phyloP scores from a whole-genome alignment of 2,797 vertebrate species.

The Distichodus sexfasciatus region DNA sequence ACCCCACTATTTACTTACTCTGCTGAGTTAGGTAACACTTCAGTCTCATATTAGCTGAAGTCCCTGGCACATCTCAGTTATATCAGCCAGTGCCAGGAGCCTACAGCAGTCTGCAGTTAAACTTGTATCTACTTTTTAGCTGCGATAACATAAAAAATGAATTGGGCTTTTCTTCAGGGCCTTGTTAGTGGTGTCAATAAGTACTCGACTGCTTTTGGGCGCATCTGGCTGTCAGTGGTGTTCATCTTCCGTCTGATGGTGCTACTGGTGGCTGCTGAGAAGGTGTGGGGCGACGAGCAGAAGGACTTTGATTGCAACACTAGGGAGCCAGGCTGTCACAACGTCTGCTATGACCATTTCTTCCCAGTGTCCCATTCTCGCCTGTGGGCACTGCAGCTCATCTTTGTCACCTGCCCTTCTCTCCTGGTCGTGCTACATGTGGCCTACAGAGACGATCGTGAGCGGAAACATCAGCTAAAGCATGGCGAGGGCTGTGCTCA shows the following conservation, averaged over 20 bases:
- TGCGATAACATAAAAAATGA: conserved; percentile 66
- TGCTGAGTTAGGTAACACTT: conserved; percentile 13
- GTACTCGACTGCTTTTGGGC: conserved; percentile 86
- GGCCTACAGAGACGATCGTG: conserved; percentile 80
- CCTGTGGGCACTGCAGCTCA: conserved; percentile 96
- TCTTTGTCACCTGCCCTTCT: conserved; percentile 92
- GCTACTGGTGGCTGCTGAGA: conserved; percentile 85
- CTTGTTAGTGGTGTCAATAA: conserved; percentile 86
- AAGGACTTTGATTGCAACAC: conserved; percentile 92
- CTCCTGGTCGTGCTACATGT: conserved; percentile 88
- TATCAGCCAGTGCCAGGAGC: neutral
- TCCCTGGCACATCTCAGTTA: conserved; percentile 26
- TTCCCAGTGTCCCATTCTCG: conserved; percentile 85
- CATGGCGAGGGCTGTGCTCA: conserved; percentile 57
- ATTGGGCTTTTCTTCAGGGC: conserved; percentile 81
- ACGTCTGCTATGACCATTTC: conserved; percentile 86
- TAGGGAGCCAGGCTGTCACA: conserved; percentile 83
- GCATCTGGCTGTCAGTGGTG: conserved; percentile 88
- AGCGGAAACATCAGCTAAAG: conserved; percentile 68
- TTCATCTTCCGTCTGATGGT: conserved; percentile 89
- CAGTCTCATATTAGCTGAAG: conserved; percentile 17
- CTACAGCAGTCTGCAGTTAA: neutral
- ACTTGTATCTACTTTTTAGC: neutral
- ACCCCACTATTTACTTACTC: conserved; percentile 20
- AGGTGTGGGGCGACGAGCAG: conserved; percentile 87